Evolutionary conservation across 2,113 vertebrate species (phyloP).

Genomic region (Ahaetulla prasina): DNA sequence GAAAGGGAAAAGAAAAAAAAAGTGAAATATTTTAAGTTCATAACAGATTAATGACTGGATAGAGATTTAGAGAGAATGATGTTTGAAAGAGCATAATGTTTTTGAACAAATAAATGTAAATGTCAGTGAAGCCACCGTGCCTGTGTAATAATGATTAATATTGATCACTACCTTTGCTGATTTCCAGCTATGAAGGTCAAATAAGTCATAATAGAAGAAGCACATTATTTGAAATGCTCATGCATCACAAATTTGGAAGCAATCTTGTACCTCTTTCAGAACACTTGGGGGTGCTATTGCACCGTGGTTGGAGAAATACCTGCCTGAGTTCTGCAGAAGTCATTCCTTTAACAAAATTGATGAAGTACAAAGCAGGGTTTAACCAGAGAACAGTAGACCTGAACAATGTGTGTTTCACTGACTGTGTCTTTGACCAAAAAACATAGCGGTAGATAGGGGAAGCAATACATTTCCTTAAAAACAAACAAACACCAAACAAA

Average conservation of each 20-base stretch:
- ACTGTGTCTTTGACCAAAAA: slow-evolving; percentile 61
- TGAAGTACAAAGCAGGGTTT: slow-evolving; percentile 49
- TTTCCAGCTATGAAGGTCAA: neutral
- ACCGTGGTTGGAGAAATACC: neutral
- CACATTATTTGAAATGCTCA: neutral
- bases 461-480: slow-evolving; percentile 38
- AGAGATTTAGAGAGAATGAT: neutral
- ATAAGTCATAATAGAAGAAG: neutral
- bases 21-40: neutral
- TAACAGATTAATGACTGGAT: neutral
- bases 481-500: neutral
- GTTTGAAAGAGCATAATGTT: neutral
- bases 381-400: slow-evolving; percentile 52
- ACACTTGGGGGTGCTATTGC: slow-evolving; percentile 68
- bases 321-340: neutral
- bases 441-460: slow-evolving; percentile 42
- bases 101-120: neutral
- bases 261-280: neutral
- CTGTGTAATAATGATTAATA: neutral
- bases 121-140: neutral
- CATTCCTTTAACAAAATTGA: slow-evolving; percentile 45
- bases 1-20: neutral
- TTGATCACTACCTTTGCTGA: neutral
- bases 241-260: neutral
- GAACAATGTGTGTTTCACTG: slow-evolving; percentile 38